Evolutionary conservation across 2,797 vertebrate species (phyloP).

Genomic region (Ispidina picta): DNA sequence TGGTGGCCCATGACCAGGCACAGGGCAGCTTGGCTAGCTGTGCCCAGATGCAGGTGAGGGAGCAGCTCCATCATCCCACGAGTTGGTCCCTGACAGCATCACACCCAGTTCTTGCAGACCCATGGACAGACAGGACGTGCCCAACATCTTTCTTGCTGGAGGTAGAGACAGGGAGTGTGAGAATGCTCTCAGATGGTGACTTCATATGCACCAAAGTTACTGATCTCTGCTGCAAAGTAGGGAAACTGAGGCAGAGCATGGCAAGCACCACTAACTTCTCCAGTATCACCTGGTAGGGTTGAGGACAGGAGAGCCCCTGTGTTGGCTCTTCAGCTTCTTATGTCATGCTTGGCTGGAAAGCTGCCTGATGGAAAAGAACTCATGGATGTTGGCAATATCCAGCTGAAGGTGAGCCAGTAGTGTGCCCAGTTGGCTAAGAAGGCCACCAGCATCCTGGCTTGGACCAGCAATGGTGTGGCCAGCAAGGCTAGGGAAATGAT

Average conservation of each 20-base stretch:
- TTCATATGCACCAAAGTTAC: not conserved
- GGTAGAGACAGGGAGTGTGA: not conserved
- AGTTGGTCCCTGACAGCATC: not conserved
- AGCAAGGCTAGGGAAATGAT: too few species aligned
- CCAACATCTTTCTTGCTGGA: not conserved
- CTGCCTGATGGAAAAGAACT: not conserved
- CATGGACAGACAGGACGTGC: not conserved
- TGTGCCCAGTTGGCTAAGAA: too few species aligned
- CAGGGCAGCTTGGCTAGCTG: not conserved
- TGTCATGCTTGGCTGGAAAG: not conserved
- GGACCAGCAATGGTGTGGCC: not conserved
- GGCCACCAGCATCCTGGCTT: too few species aligned
- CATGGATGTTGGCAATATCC: too few species aligned
- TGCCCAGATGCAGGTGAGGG: not conserved
- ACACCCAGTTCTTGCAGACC: not conserved
- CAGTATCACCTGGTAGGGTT: not conserved
- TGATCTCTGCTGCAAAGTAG: not conserved
- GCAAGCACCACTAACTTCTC: rapidly evolving
- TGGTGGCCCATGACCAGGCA: not conserved
- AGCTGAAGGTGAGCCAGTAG: too few species aligned
- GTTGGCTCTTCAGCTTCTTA: not conserved
- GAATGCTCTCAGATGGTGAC: not conserved
- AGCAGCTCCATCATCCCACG: not conserved
- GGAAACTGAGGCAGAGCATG: not conserved
- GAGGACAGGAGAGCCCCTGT: rapidly evolving